phyloP scores from a whole-genome alignment of 2,888 invertebrate species.

The Kryphioiulus occultus region DNA sequence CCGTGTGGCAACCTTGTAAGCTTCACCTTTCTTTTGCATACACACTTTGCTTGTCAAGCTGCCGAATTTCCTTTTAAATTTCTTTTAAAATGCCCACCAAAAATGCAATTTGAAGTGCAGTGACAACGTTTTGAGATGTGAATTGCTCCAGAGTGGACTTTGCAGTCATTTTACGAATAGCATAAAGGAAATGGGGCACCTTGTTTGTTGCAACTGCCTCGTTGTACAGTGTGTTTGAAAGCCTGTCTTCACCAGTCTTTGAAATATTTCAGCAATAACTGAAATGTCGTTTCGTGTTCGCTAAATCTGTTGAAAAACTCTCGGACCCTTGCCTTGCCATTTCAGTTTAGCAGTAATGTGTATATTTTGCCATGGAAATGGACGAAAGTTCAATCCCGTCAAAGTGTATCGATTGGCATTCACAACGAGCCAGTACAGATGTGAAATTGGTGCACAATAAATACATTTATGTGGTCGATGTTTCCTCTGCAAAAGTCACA shows the following conservation, averaged over 20 bases:
- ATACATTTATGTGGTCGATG: constrained; percentile 10
- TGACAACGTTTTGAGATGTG: constrained; percentile 14
- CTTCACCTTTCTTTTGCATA: background rate
- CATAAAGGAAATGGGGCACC: background rate
- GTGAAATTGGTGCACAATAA: constrained; percentile 40
- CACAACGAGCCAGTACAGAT: constrained; percentile 9
- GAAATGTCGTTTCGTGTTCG: constrained; percentile 30
- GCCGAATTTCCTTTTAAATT: background rate
- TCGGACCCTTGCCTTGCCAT: constrained; percentile 35
- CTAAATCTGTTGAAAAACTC: constrained; percentile 32
- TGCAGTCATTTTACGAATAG: background rate
- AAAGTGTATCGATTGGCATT: constrained; percentile 32
- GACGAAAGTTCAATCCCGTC: constrained; percentile 37
- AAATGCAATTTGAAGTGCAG: constrained; percentile 8
- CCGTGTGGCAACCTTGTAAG: background rate
- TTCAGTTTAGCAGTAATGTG: constrained; percentile 9
- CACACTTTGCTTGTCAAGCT: background rate
- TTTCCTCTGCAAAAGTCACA: background rate
- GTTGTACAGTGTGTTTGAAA: background rate
- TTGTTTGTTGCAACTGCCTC: background rate
- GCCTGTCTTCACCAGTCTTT: constrained; percentile 14
- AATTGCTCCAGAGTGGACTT: constrained; percentile 9
- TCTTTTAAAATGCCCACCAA: background rate
- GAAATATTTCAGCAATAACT: constrained; percentile 32
- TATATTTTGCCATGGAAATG: constrained; percentile 26